Evolutionary conservation across 1,140 invertebrate genomes (phyloP).

Genomic region (Chlorops oryzae): DNA sequence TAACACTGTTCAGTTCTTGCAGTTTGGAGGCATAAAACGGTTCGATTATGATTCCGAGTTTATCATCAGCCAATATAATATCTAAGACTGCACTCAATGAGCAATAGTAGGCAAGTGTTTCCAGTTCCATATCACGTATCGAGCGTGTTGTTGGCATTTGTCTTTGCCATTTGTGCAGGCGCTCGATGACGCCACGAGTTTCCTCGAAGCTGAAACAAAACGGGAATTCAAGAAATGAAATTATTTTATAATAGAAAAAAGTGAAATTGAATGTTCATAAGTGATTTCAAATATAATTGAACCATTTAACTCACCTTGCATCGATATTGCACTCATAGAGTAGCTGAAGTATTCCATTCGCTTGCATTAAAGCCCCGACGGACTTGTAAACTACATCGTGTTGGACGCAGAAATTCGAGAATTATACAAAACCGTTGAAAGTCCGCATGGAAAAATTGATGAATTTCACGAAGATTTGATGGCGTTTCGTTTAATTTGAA

Average conservation of each 20-base stretch:
- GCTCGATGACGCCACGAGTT: constrained; percentile 21
- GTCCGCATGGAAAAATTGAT: constrained; percentile 36
- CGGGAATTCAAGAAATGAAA: not conserved
- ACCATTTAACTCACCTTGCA: constrained; percentile 5
- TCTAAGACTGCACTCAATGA: constrained; percentile 27
- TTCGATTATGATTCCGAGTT: not conserved
- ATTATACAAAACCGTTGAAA: constrained; percentile 32
- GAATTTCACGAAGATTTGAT: constrained; percentile 25
- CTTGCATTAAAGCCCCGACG: constrained; percentile 26
- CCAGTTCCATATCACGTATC: constrained; percentile 24
- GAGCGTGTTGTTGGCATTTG: constrained; percentile 22
- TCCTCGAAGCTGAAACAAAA: constrained; percentile 19
- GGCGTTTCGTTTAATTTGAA: constrained; percentile 22
- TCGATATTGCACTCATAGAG: constrained; percentile 30
- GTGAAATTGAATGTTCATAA: not conserved
- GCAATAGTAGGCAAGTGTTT: constrained; percentile 28
- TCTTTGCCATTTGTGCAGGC: constrained; percentile 31
- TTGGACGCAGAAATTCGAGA: constrained; percentile 32
- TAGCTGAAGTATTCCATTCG: constrained; percentile 23
- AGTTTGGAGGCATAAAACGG: constrained; percentile 19
- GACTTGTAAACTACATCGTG: too few species aligned
- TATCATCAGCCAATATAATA: constrained; percentile 24
- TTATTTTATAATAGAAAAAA: not conserved
- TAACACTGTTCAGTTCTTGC: constrained; percentile 24
- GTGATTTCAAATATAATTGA: constrained; percentile 7